phyloP scores from a whole-genome alignment of 2,113 vertebrate species.

The Hypanus sabinus region DNA sequence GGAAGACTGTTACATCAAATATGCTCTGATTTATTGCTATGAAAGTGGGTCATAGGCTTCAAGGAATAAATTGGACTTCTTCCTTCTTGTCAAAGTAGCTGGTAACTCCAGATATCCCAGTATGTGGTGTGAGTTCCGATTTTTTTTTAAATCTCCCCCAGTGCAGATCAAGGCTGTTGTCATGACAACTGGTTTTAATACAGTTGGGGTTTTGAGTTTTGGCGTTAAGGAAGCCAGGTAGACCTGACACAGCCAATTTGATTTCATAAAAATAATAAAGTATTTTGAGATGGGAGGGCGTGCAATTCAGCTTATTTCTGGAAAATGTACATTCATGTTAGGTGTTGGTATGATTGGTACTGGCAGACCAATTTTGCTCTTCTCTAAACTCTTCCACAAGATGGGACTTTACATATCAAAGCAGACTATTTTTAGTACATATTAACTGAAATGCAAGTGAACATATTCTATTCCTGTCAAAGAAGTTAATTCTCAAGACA shows the following conservation, averaged over 20 bases:
- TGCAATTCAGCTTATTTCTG: not conserved
- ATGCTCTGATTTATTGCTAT: not conserved
- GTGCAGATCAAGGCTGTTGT: not conserved
- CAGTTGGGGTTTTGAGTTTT: not conserved
- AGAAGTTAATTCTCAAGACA: not conserved
- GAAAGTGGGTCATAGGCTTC: not conserved
- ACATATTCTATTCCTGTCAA: not conserved
- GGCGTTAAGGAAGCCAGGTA: not conserved
- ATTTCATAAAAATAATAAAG: not conserved
- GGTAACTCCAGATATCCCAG: not conserved
- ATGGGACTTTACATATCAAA: not conserved
- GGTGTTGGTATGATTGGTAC: not conserved
- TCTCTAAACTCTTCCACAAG: not conserved
- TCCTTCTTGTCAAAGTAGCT: not conserved
- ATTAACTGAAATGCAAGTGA: not conserved
- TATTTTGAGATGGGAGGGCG: not conserved
- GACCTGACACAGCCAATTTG: not conserved
- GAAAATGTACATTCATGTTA: not conserved
- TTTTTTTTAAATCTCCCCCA: not conserved
- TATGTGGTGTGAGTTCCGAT: not conserved
- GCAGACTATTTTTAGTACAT: not conserved
- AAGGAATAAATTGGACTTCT: not conserved
- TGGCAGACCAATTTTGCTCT: not conserved
- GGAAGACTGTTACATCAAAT: not conserved
- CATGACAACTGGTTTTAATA: not conserved